Evolutionary conservation across 2,888 invertebrate genomes (phyloP).

Genomic region (Eupithecia dodoneata): DNA sequence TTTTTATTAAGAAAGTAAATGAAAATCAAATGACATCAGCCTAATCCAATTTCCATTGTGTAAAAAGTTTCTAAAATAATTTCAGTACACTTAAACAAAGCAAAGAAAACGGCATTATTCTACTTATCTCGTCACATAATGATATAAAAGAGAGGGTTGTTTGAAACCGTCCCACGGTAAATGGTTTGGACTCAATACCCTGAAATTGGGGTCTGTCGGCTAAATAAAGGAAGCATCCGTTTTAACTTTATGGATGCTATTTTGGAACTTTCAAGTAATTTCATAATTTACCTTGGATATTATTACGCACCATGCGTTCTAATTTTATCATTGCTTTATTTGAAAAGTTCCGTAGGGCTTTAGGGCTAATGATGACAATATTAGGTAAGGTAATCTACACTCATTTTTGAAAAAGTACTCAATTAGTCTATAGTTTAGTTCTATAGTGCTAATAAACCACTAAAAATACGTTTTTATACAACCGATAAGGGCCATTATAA

Average conservation of each 20-base stretch:
- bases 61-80: neutral
- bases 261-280: conserved; percentile 38
- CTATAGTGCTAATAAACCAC: no score
- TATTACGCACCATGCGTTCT: neutral
- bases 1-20: neutral
- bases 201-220: conserved; percentile 52
- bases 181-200: conserved; percentile 42
- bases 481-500: no score
- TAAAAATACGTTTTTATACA: no score
- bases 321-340: neutral
- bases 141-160: conserved; percentile 43
- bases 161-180: conserved; percentile 33
- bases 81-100: conserved; percentile 20
- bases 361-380: neutral
- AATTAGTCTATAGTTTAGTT: no score
- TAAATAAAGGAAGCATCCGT: conserved; percentile 60
- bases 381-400: no score
- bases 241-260: conserved; percentile 37
- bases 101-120: conserved; percentile 15
- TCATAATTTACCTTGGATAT: conserved; percentile 26
- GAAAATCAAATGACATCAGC: neutral
- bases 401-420: no score
- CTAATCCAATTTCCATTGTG: neutral
- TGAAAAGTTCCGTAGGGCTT: neutral
- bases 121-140: conserved; percentile 38